phyloP scores from a whole-genome alignment of 2,113 vertebrate genomes.

The Taxidea taxus region DNA sequence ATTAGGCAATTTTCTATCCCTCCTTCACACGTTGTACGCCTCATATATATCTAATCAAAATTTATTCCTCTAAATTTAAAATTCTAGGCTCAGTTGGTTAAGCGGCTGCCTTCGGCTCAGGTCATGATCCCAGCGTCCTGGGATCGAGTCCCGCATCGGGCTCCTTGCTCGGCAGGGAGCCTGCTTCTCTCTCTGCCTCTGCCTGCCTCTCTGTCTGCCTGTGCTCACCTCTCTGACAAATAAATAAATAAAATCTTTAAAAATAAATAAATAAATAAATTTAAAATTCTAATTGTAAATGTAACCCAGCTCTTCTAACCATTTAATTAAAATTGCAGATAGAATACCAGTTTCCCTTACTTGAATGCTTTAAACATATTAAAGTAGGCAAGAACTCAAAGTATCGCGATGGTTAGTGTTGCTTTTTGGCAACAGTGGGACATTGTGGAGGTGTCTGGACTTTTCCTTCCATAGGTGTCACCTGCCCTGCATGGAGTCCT shows the following conservation, averaged over 20 bases:
- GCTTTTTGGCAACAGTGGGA: neutral
- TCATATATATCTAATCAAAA: neutral
- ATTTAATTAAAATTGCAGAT: neutral
- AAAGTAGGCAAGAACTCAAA: neutral
- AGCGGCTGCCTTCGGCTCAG: too few relatives aligned
- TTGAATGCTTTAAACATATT: neutral
- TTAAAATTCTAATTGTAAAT: neutral
- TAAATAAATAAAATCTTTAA: too few relatives aligned
- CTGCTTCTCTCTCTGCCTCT: too few relatives aligned
- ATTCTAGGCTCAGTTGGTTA: too few relatives aligned
- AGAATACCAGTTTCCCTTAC: neutral
- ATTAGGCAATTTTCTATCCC: neutral
- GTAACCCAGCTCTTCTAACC: neutral
- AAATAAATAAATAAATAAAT: too few relatives aligned
- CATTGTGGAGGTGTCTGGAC: rapidly evolving
- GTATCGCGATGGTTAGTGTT: neutral
- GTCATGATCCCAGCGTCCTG: too few relatives aligned
- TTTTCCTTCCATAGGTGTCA: neutral
- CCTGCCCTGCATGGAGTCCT: neutral
- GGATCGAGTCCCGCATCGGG: too few relatives aligned
- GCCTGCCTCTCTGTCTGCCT: too few relatives aligned
- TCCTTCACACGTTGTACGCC: neutral
- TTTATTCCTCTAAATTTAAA: neutral
- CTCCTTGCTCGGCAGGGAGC: too few relatives aligned
- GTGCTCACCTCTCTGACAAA: too few relatives aligned